A percentile compares a stretch with the other conserved stretches of the same genome.
phyloP scores from a whole-genome alignment of 1,140 invertebrate genomes.

The Trachymyrmex cornetzi region DNA sequence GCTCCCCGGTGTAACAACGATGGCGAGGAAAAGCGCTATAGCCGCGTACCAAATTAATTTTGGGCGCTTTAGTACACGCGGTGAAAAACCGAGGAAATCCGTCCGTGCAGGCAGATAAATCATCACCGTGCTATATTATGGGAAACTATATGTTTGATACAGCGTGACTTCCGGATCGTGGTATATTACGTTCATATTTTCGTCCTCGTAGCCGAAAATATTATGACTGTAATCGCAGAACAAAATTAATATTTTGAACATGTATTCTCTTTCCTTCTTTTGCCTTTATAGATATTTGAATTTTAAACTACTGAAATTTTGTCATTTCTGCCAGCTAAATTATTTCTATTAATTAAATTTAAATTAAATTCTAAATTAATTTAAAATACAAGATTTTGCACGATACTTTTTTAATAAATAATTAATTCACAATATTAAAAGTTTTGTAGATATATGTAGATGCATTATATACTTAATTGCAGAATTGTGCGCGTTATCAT shows the following conservation, averaged over 20 bases:
- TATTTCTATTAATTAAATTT: background rate
- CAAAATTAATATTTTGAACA: background rate
- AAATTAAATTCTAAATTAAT: background rate
- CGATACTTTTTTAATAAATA: background rate
- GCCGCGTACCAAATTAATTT: slow-evolving; percentile 66
- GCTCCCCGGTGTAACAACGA: slow-evolving; percentile 35
- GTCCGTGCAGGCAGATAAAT: slow-evolving; percentile 35
- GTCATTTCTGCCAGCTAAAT: background rate
- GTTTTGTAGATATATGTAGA: background rate
- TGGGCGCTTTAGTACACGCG: slow-evolving; percentile 27
- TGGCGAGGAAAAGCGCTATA: slow-evolving; percentile 24
- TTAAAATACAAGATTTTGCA: background rate
- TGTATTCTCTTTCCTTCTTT: background rate
- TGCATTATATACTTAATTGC: background rate
- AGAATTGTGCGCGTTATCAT: no score
- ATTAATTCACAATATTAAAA: background rate
- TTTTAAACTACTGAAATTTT: background rate
- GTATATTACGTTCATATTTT: slow-evolving; percentile 13
- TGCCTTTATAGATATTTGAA: background rate
- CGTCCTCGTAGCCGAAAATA: background rate
- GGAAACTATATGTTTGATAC: slow-evolving; percentile 25
- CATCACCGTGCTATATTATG: slow-evolving; percentile 24
- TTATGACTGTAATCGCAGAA: background rate
- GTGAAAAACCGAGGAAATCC: slow-evolving; percentile 44
- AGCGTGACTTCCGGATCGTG: background rate